A percentile compares a stretch with the other conserved stretches of the same genome.
These are phyloP conservation scores for Daboia siamensis DNA, from an alignment of 2,113 vertebrate genomes.

Conservation along the genomic window DNA sequence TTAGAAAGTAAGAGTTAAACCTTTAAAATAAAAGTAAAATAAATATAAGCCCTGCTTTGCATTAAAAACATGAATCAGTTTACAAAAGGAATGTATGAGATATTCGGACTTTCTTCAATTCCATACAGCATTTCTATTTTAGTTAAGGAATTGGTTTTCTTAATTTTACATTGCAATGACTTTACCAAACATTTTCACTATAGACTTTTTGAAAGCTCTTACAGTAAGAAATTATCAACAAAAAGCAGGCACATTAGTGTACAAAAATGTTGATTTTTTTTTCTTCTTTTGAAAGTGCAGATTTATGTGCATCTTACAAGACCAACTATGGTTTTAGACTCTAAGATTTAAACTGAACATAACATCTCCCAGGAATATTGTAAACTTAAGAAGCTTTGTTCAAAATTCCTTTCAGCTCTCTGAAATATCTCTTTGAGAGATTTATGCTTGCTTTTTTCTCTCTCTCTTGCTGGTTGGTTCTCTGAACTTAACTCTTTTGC, in stretches of 20 bases:
- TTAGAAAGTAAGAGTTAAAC: constrained; percentile 68
- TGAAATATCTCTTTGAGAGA: constrained; percentile 62
- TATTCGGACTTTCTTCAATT: constrained; percentile 55
- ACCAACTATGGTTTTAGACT: constrained; percentile 61
- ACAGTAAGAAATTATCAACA: constrained; percentile 78
- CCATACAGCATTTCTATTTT: constrained; percentile 58
- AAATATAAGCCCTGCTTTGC: constrained; percentile 68
- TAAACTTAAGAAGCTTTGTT: constrained; percentile 66
- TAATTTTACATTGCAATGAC: constrained; percentile 69
- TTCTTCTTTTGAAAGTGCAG: constrained; percentile 59
- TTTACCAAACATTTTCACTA: constrained; percentile 75
- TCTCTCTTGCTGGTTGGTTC: constrained; percentile 57
- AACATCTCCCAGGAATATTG: constrained; percentile 64
- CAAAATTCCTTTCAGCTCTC: constrained; percentile 59
- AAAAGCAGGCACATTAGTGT: constrained; percentile 79
- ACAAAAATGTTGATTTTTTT: constrained; percentile 59
- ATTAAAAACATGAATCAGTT: constrained; percentile 64
- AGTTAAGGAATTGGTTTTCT: constrained; percentile 67
- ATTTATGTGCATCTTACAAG: constrained; percentile 60
- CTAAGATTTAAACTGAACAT: constrained; percentile 61
- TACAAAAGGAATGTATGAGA: constrained; percentile 67
- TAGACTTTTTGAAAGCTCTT: constrained; percentile 73
- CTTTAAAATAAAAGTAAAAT: constrained; percentile 67
- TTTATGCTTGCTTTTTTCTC: constrained; percentile 43
- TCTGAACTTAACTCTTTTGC: constrained; percentile 59